These are phyloP conservation scores for Watsonalla cultraria DNA, from an alignment of 2,888 invertebrate species.

Conservation along the genomic window DNA sequence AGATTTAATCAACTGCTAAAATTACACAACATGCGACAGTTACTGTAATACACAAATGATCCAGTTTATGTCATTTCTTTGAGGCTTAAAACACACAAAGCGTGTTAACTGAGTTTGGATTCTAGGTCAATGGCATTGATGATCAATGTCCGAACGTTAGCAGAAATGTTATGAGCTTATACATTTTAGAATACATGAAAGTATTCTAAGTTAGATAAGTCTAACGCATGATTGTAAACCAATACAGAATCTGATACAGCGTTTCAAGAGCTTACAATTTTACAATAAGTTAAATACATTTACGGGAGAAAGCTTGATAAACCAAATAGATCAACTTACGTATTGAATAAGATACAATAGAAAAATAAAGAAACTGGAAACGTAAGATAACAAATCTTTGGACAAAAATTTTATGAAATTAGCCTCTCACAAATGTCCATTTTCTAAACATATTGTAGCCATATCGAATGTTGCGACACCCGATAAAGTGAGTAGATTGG, in stretches of 20 bases:
- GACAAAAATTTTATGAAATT: constrained; percentile 38
- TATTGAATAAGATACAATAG: neutral
- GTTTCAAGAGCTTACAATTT: no score
- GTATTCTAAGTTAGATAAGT: no score
- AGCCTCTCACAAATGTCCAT: constrained; percentile 56
- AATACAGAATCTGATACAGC: no score
- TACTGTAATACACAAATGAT: neutral
- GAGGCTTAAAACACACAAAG: no score
- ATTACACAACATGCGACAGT: neutral
- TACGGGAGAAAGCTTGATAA: neutral
- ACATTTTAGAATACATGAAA: no score
- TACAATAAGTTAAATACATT: no score
- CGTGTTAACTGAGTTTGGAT: no score
- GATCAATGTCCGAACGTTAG: no score
- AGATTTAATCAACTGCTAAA: neutral
- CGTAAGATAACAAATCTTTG: constrained; percentile 11
- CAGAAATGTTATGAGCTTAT: no score
- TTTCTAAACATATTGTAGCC: constrained; percentile 59
- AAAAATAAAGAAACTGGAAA: neutral
- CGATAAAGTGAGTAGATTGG: constrained; percentile 69
- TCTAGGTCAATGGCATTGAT: no score
- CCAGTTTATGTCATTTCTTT: no score
- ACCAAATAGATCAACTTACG: neutral
- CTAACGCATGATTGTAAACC: no score
- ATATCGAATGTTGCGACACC: constrained; percentile 63